Evolutionary conservation across 2,888 invertebrate species (phyloP).

Genomic region (Sphaerophoria rueppellii): DNA sequence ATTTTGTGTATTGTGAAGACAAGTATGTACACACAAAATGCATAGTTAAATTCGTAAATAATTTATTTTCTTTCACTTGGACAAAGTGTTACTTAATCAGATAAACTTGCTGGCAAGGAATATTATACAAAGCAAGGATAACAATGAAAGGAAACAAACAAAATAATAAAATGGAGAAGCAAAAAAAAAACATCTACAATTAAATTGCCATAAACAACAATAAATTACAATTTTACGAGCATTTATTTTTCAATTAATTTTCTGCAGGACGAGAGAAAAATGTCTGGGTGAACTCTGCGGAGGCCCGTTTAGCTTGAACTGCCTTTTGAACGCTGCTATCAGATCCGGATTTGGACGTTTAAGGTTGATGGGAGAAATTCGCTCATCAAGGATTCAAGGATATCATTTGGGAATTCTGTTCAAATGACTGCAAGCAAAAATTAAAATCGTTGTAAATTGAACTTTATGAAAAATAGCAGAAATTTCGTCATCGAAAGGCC

Average conservation of each 20-base stretch:
- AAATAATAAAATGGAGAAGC: background rate
- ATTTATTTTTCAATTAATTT: constrained; percentile 72
- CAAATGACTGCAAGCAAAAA: too few species aligned
- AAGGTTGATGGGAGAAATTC: too few species aligned
- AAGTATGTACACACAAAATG: constrained; percentile 11
- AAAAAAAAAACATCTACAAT: constrained; percentile 53
- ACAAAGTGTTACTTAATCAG: constrained; percentile 67
- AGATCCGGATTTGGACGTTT: background rate
- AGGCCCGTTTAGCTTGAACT: background rate
- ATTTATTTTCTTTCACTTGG: constrained; percentile 50
- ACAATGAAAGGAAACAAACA: constrained; percentile 21
- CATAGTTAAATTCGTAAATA: constrained; percentile 45
- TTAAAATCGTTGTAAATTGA: too few species aligned
- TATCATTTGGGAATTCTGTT: too few species aligned
- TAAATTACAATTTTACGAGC: constrained; percentile 70
- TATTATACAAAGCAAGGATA: constrained; percentile 43
- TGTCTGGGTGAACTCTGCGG: background rate
- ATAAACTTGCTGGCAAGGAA: constrained; percentile 37
- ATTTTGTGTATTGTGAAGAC: background rate
- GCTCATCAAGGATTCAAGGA: too few species aligned
- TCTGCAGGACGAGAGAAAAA: constrained; percentile 13
- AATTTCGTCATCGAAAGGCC: too few species aligned
- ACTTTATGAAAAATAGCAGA: too few species aligned
- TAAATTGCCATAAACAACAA: constrained; percentile 71
- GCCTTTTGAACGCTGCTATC: background rate